Evolutionary conservation across 2,888 invertebrate genomes (phyloP), one percentile per base, ranked within the genome.

Genomic region (Trypoxylon attenuatum): DNA sequence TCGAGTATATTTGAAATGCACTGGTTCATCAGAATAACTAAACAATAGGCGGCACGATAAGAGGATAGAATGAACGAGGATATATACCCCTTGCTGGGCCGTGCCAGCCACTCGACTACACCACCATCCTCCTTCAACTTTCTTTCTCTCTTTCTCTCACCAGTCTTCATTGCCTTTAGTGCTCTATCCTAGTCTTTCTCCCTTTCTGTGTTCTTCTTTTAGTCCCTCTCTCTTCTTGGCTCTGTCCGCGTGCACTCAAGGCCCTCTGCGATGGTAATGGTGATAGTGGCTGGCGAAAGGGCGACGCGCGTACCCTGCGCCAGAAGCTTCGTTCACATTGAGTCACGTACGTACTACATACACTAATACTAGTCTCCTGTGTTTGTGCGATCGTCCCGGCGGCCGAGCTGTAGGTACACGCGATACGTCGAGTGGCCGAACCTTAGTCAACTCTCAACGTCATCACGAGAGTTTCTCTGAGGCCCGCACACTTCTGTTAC

Each of bases 11-110:
- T 81, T 76, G 79, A 81, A 79, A 82, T 80, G 77, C 79, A 79
- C 82, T 79, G 78, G 80, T 79, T 84, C 83, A 83, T 84, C 83
- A 76, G 78, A 83, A 82, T 78, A 81, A 79, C 83, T 77, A 83
- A 83, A 84, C 84, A 84, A 83, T 83, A 71, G 62, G 71, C 67
- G 62, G 45, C 43, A 43, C 21, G 25, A n/a, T n/a, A n/a, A n/a
- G 19, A 39, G 23, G 33, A 47, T 42, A 53, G 54, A 47, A 58
- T 58, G 64, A 54, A 33, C 33, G 33, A 33, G 33, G 33, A 33
- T 10, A 8, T n/a, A n/a, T n/a, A n/a, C n/a, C n/a, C n/a, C n/a
- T n/a, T n/a, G n/a, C 51, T 27, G 52, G 22, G 42, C 21, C 58
- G 42, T 46, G 52, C 33, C 49, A 33, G 57, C 45, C 54, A 65